Conservation (phyloP, 2,888 invertebrate genomes). For the Drosophila prostipennis region DNA sequence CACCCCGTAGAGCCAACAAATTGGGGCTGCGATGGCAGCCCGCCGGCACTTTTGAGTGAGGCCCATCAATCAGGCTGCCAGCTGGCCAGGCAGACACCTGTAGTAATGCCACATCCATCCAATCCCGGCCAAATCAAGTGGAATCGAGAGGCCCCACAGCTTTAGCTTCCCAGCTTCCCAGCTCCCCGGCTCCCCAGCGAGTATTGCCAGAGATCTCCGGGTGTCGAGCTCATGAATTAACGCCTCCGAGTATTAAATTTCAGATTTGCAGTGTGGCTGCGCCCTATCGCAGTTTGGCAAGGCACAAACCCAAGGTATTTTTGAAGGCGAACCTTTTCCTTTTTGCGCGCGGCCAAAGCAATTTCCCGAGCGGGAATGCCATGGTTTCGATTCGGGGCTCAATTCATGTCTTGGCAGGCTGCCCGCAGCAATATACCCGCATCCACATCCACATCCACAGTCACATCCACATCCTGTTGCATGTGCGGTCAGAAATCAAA, state of each 20-base stretch:
- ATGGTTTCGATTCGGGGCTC: neutral
- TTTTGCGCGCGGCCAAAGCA: neutral
- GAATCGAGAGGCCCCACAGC: neutral
- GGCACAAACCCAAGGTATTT: conserved; percentile 79
- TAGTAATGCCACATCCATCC: conserved; percentile 12
- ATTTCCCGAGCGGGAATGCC: neutral
- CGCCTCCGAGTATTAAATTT: conserved; percentile 72
- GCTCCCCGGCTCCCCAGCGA: neutral
- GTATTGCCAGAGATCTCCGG: conserved; percentile 6
- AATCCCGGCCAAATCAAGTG: conserved; percentile 14
- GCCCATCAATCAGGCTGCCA: conserved; percentile 52
- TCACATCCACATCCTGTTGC: conserved; percentile 37
- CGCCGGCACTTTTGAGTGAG: conserved; percentile 43
- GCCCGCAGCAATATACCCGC: conserved; percentile 23
- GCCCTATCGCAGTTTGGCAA: conserved; percentile 82
- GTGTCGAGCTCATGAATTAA: conserved; percentile 55
- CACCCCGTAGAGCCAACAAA: conserved; percentile 57
- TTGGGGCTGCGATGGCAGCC: conserved; percentile 45
- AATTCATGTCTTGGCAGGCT: conserved; percentile 20
- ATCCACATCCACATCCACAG: conserved; percentile 18
- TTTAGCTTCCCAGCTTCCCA: too few species aligned
- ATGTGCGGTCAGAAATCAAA: conserved; percentile 3
- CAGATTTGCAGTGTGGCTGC: conserved; percentile 83
- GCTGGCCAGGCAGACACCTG: conserved; percentile 9
- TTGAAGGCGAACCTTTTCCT: too few species aligned